Evolutionary conservation across 1,140 invertebrate species (phyloP), one percentile per base, ranked within the genome.

Genomic region (Polyergus mexicanus): DNA sequence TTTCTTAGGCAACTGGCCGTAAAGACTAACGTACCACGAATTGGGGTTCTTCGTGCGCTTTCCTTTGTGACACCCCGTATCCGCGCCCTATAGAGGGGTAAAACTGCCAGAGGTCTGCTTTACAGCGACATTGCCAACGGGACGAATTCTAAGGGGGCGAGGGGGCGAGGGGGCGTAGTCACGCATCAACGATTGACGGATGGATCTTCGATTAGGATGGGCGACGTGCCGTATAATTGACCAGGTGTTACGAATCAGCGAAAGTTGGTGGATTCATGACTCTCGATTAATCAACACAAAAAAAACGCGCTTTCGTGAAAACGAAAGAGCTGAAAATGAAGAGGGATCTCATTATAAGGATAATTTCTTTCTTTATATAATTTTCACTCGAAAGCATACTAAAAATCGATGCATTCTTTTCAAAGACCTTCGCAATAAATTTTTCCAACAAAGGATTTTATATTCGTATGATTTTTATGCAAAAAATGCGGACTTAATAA

Each of bases 161-260:
- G 47, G 11, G 60, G n/a, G 19, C n/a, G 28, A 19, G 51, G 19
- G 11, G 63, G 54, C 60, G 62, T 56, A 54, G 76, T 90, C 77
- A 58, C 72, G 56, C 87, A 78, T 86, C 74, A 69, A 32, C 77
- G 85, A 90, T 88, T 89, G 89, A 87, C 85, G 83, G 76, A 91
- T 91, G 74, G 89, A 84, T 89, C 84, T 77, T 71, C 84, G 89
- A 89, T 91, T 87, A 91, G 74, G 74, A 87, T 65, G 56, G n/a
- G 66, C 60, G 76, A 86, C 88, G 84, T 89, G 63, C 69, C 81
- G 84, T 88, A 84, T 90, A 90, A 90, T 90, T 84, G 77, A 77
- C 86, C 77, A 90, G 84, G 84, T 88, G 81, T 90, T 84, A 84
- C 72, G 84, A 88, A 76, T 71, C 71, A 60, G 25, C 62, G 41